A percentile compares a stretch with the other conserved stretches of the same genome.
These are phyloP conservation scores for Onychostoma macrolepis DNA, from an alignment of 2,113 vertebrate genomes.

Conservation along the genomic window DNA sequence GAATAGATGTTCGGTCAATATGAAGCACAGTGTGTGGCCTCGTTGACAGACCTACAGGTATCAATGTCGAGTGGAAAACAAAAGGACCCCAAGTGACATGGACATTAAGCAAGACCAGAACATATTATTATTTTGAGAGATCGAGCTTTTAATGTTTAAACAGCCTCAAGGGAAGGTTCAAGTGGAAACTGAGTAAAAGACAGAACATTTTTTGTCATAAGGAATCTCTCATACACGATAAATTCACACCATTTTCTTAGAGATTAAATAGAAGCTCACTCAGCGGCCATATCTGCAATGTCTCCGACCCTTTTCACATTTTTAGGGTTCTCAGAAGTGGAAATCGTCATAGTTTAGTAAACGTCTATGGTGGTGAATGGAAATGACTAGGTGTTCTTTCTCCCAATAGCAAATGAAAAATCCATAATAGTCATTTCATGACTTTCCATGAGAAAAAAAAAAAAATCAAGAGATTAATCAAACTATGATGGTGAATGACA, in stretches of 20 bases:
- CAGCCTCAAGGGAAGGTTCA: not conserved
- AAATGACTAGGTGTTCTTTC: too few relatives aligned
- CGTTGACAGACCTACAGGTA: not conserved
- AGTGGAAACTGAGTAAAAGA: too few relatives aligned
- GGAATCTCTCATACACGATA: not conserved
- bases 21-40: slow-evolving; percentile 13
- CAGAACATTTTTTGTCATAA: too few relatives aligned
- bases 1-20: slow-evolving; percentile 28
- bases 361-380: not conserved
- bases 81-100: not conserved
- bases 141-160: not conserved
- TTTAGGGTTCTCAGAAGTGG: not conserved
- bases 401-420: too few relatives aligned
- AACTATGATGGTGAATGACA: too few relatives aligned
- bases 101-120: not conserved
- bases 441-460: too few relatives aligned
- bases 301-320: not conserved
- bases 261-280: not conserved
- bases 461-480: too few relatives aligned
- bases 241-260: not conserved
- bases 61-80: not conserved
- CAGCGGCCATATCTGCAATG: not conserved
- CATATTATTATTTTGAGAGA: not conserved
- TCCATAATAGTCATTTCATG: too few relatives aligned
- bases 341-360: not conserved